phyloP scores from a whole-genome alignment of 2,797 vertebrate species.

The Orestias chungarensis region DNA sequence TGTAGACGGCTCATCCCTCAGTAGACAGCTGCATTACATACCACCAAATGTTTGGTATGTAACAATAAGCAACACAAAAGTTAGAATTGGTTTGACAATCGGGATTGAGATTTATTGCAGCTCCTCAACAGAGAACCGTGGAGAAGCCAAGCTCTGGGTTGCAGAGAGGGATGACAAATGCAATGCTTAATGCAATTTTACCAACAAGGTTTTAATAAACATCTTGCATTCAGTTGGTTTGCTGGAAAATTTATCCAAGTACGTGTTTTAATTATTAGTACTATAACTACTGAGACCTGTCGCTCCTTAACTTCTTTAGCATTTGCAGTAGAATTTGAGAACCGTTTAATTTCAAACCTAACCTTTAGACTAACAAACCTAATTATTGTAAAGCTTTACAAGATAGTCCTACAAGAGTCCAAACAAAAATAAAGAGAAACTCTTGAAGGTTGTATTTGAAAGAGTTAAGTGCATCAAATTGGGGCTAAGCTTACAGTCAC shows the following conservation, averaged over 20 bases:
- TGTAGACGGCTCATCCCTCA: background rate
- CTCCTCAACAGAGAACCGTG: background rate
- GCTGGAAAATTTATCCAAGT: background rate
- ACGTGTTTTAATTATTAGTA: background rate
- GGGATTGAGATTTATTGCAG: background rate
- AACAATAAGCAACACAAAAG: background rate
- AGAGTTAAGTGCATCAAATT: constrained; percentile 51
- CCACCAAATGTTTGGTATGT: background rate
- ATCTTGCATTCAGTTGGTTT: background rate
- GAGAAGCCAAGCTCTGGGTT: too few species aligned
- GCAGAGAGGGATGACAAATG: too few species aligned
- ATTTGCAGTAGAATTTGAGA: background rate
- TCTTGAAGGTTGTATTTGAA: constrained; percentile 36
- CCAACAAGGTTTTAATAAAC: background rate
- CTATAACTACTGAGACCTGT: background rate
- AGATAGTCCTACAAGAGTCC: constrained; percentile 44
- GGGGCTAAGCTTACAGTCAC: constrained; percentile 62
- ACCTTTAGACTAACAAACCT: constrained; percentile 21
- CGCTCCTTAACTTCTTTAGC: too few species aligned
- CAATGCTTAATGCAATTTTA: background rate
- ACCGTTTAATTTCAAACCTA: constrained; percentile 7
- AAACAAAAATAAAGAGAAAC: constrained; percentile 28
- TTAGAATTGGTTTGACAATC: background rate
- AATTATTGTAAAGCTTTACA: constrained; percentile 28
- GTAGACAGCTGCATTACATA: background rate